Evolutionary conservation across 2,113 vertebrate genomes (phyloP), one percentile per base, ranked within the genome.

Genomic region (Brachypodius melanocephalos): DNA sequence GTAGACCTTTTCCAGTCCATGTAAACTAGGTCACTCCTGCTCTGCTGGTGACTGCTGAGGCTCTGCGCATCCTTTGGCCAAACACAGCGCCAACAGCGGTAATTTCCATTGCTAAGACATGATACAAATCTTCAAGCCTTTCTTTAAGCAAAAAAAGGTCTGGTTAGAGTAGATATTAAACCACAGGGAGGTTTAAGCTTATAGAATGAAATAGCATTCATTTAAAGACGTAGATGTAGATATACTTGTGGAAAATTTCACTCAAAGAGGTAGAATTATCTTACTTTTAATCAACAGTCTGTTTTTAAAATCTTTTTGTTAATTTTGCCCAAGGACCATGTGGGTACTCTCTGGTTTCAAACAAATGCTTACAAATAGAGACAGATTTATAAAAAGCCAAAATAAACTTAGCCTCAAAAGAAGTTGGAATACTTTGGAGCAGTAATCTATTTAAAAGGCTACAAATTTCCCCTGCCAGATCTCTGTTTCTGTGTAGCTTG

Each of bases 21-120:
- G 55, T 48, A 85, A 92, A 91, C 89, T 93, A 76, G 85, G 84
- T 95, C 95, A 96, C 31, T 74, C 82, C 82, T 77, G 77, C 85
- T 69, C 67, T 88, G 68, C 32, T 59, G 65, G 88, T 38, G 79
- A n/a, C 63, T 71, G 43, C 78, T 63, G 66, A 88, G 63, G 43
- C 46, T 76, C 92, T 74, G 38, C 43, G 82, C 40, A 63, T 85
- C 75, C 75, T 86, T 14, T 66, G 68, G 72, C 45, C 82, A 93
- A 91, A 90, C 24, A 83, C 78, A 77, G n/a, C 38, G 48, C 12
- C 2, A 91, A 89, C 25, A 80, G 78, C 73, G 65, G 75, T 36
- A 17, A 77, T 45, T 93, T 77, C 91, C 88, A 90, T 45, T 71
- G 91, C 82, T 89, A 42, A 69, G 45, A 58, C 42, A 89, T 34